Conservation (phyloP, 2,113 vertebrate genomes). For the Rhabdornis inornatus region DNA sequence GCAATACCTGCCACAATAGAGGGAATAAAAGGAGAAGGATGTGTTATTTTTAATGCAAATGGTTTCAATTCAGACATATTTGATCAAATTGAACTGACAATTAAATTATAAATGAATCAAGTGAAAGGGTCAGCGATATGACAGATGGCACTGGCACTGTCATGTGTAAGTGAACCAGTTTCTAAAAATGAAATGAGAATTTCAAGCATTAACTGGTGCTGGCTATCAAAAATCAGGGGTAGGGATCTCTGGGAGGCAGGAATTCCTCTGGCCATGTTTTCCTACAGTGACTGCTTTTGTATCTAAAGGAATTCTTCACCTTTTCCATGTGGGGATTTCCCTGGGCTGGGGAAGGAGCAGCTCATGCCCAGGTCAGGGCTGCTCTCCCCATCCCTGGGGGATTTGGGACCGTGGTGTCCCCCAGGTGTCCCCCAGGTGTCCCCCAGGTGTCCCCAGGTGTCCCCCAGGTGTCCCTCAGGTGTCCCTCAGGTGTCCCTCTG, state of each 20-base stretch:
- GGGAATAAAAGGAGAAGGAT: not conserved
- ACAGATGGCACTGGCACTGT: not conserved
- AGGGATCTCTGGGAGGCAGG: not conserved
- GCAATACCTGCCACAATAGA: not conserved
- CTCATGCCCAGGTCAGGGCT: not conserved
- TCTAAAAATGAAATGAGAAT: not conserved
- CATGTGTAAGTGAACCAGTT: not conserved
- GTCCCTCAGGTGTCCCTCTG: too few species aligned
- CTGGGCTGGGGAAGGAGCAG: not conserved
- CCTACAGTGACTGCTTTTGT: not conserved
- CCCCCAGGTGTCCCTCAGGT: too few species aligned
- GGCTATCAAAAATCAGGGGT: not conserved
- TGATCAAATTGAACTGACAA: constrained; percentile 13
- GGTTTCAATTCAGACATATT: not conserved
- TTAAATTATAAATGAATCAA: constrained; percentile 27
- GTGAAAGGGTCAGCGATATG: not conserved
- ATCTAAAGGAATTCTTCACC: fast-evolving
- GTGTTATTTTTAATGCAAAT: constrained; percentile 24
- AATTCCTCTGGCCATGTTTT: fast-evolving
- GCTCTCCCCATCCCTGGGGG: not conserved
- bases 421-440: too few species aligned
- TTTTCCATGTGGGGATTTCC: too few species aligned
- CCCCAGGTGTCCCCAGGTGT: too few species aligned
- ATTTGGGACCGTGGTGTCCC: not conserved
- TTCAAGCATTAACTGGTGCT: not conserved